Base-by-base conservation (phyloP, 1,140 invertebrate species). In the Aradophagus sp. region DNA sequence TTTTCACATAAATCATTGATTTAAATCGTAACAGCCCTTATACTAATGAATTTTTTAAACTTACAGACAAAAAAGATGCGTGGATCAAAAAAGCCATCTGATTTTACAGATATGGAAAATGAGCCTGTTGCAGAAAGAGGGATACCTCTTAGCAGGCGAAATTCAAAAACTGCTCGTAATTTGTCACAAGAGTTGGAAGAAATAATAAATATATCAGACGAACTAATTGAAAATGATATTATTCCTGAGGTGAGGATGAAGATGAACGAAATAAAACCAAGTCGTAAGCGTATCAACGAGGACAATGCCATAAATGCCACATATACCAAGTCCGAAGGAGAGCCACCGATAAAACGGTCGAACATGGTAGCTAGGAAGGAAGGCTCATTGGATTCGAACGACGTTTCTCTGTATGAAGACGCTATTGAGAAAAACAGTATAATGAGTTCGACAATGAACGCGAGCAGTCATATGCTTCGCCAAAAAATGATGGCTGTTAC, bases 401-500 rank as follows among this genome's bases (percentile, higher is more conserved):
- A 84, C 5, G 38, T 48, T 7, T 84, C 84, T 1, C 50, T 84
- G 36, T 86, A 86, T 11, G 84, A 85, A 31, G 84, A 86, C 63
- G 84, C 84, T 0, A 67, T 83, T 23, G 77, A 72, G 7, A 85
- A 82, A 52, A 65, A 69, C 7, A 58, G 72, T n/a, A 78, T 83
- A 4, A 68, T 83, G 74, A 84, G 82, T 72, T 85, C 84, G 4
- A 85, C 84, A 1, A 78, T 85, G 77, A 85, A 83, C 11, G 31
- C 47, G 0, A 66, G 80, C 50, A 36, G 67, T 6, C 72, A 77
- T 0, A 11, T 56, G 19, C 48, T 34, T 7, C 20, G 77, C 10
- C 76, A 80, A 0, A 82, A 77, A 45, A 62, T 76, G 14, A 76
- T 82, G 52, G 80, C 82, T 35, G 74, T 58, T 0, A 76, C 73